A percentile compares a stretch with the other conserved stretches of the same genome.
Evolutionary conservation across 2,797 vertebrate species (phyloP).

Genomic region (Lutjanus campechanus): DNA sequence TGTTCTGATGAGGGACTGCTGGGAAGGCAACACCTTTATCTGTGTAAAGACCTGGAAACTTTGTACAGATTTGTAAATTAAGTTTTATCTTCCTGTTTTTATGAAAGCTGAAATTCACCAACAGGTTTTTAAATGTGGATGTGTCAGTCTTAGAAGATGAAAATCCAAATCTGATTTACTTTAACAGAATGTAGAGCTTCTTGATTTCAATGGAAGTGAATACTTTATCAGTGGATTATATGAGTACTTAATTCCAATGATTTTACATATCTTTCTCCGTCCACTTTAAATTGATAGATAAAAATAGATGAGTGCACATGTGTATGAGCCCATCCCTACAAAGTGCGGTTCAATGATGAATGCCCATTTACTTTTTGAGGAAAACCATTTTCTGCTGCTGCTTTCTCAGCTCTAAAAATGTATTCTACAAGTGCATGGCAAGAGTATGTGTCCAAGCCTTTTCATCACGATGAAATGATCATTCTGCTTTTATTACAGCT

Average conservation of each 20-base stretch:
- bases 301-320: background rate
- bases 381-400: background rate
- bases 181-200: background rate
- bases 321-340: background rate
- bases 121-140: slow-evolving; percentile 7
- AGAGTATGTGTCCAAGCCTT: background rate
- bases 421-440: background rate
- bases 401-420: background rate
- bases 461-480: background rate
- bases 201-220: background rate
- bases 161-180: background rate
- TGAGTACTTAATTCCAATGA: background rate
- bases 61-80: slow-evolving; percentile 50
- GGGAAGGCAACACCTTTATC: background rate
- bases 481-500: background rate
- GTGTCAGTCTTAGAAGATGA: background rate
- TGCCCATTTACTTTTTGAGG: background rate
- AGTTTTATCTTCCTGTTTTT: slow-evolving; percentile 1
- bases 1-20: slow-evolving; percentile 84
- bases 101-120: background rate
- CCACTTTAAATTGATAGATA: background rate
- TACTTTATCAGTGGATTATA: background rate
- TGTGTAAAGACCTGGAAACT: slow-evolving; percentile 12
- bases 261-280: background rate
- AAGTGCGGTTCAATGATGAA: too few relatives aligned